Percentiles rank a stretch among this genome's conserved stretches.
phyloP scores from a whole-genome alignment of 2,888 invertebrate genomes.

The Epinotia nisella region DNA sequence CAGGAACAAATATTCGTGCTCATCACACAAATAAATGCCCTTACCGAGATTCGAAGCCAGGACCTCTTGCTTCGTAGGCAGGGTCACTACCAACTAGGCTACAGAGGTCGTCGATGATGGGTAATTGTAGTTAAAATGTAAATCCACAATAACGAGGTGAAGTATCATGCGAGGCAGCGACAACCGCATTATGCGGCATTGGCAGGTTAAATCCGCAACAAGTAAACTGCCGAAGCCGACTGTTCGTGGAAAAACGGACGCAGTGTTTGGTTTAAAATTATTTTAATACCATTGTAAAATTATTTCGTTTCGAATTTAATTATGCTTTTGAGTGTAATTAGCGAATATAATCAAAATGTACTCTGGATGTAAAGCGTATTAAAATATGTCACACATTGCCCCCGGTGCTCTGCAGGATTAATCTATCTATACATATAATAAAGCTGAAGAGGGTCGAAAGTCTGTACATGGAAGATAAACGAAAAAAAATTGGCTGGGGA shows the following conservation, averaged over 20 bases:
- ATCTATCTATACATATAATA: too few relatives aligned
- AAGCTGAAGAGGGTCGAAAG: too few relatives aligned
- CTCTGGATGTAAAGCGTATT: not conserved
- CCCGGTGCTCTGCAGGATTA: too few relatives aligned
- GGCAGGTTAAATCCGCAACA: constrained; percentile 80
- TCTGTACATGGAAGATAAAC: too few relatives aligned
- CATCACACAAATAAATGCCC: too few relatives aligned
- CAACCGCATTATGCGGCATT: constrained; percentile 80
- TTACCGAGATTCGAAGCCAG: too few relatives aligned
- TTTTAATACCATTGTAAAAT: constrained; percentile 28
- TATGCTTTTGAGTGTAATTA: not conserved
- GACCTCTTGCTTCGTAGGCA: too few relatives aligned
- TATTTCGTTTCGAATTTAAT: constrained; percentile 30
- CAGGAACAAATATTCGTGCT: too few relatives aligned
- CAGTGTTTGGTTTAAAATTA: constrained; percentile 39
- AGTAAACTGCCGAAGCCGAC: constrained; percentile 71
- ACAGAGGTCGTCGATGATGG: too few relatives aligned
- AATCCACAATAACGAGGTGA: constrained; percentile 74
- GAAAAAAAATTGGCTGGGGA: too few relatives aligned
- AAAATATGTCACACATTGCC: too few relatives aligned
- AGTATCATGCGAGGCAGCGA: constrained; percentile 67
- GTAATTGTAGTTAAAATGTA: constrained; percentile 72
- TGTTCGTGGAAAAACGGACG: constrained; percentile 49
- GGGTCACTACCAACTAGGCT: too few relatives aligned
- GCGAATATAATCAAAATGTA: not conserved